Base-by-base conservation (phyloP, 1,140 invertebrate genomes). In the Lysiphlebus fabarum region DNA sequence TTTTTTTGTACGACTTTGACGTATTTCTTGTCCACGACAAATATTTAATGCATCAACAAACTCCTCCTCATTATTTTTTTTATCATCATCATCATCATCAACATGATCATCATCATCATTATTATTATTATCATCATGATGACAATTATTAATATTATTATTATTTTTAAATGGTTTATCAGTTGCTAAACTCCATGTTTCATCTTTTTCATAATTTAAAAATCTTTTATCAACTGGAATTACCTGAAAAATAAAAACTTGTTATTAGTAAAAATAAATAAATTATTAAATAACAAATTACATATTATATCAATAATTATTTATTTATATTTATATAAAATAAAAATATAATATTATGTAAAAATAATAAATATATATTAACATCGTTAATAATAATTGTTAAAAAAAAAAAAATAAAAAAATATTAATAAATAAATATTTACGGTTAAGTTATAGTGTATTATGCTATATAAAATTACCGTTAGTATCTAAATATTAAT, bases 1-100 rank as follows among this genome's bases (percentile, higher is more conserved):
- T 17, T 76, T 70, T 58, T 77, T 77, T 7, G 76, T 70, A 61
- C 74, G 80, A 61, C 78, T 80, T 63, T 78, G 78, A 6, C 77
- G 67, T 5, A 70, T 76, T 60, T 79, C 76, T 43, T 79, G 74
- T 47, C 65, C 69, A 5, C 72, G 66, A 55, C 47, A 55, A 26
- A 60, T 53, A 26, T 55, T 41, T 33, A 17, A 34, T 7, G 53
- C 9, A 41, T 54, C 58, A n/a, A 49, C 33, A 26, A 47, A 41
- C 17, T 55, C 53, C 34, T 60, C 58, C 36, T 42, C 14, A 43
- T 53, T 49, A 43, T 59, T 42, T n/a, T 53, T 42, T 5, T 34
- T 41, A 11, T 59, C 49, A 53, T 59, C 49, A 41, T 37, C 37
- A n/a, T n/a, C n/a, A n/a, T n/a, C 4, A 26, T 26, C 17, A 26